A percentile compares a stretch with the other conserved stretches of the same genome.
Conservation (phyloP, 1,140 invertebrate genomes). For the Penaeus vannamei region DNA sequence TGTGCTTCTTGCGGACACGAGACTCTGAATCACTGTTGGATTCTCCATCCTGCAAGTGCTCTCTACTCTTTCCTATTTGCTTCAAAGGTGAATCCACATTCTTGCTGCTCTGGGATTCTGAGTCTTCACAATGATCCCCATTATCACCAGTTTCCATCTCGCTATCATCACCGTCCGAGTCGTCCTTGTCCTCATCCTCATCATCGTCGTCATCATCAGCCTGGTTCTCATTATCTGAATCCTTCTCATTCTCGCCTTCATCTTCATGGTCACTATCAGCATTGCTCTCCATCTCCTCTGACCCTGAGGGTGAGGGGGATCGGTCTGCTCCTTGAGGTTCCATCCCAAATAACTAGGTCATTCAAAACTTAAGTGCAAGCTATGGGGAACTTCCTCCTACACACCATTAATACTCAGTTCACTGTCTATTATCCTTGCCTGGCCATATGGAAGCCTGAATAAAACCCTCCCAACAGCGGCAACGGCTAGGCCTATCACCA, state of each 20-base stretch:
- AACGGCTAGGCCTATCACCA: too few relatives aligned
- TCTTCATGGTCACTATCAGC: slow-evolving; percentile 52
- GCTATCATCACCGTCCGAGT: slow-evolving; percentile 37
- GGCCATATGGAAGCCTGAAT: too few relatives aligned
- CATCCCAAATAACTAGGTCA: neutral
- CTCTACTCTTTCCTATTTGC: neutral
- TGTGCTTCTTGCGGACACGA: too few relatives aligned
- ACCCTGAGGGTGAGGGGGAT: slow-evolving; percentile 54
- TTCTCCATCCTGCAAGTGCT: neutral
- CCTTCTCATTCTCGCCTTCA: slow-evolving; percentile 34
- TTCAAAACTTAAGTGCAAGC: neutral
- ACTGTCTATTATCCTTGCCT: neutral
- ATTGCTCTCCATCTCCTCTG: slow-evolving; percentile 52
- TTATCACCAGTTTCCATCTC: slow-evolving; percentile 26
- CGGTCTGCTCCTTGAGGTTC: slow-evolving; percentile 32
- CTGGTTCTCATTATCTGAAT: neutral
- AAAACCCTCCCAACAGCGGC: too few relatives aligned
- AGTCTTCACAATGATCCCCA: slow-evolving; percentile 40
- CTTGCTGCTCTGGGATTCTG: neutral
- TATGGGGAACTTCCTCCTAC: too few relatives aligned
- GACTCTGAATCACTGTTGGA: too few relatives aligned
- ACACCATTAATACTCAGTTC: neutral
- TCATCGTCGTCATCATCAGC: slow-evolving; percentile 45
- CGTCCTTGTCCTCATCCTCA: slow-evolving; percentile 37
- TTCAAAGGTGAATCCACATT: neutral